Evolutionary conservation across 2,888 invertebrate genomes (phyloP).

Genomic region (Tipula vernalis): DNA sequence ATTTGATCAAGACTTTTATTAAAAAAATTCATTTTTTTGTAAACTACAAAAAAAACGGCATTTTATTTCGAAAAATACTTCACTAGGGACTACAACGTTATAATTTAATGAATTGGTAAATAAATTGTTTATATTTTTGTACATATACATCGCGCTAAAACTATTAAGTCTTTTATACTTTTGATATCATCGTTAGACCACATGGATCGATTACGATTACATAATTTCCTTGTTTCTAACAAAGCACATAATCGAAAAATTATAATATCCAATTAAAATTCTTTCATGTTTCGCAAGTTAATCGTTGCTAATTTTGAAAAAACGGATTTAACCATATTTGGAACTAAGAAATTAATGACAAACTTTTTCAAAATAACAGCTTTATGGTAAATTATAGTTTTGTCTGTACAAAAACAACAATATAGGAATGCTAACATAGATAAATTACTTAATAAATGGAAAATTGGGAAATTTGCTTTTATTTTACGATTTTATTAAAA

Average conservation of each 20-base stretch:
- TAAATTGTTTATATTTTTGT: background rate
- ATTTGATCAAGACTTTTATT: background rate
- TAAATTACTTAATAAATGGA: background rate
- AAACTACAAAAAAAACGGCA: background rate
- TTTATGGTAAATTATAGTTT: background rate
- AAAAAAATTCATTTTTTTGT: background rate
- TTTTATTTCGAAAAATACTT: background rate
- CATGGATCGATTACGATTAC: background rate
- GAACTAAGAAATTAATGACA: background rate
- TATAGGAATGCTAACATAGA: background rate
- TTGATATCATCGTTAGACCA: background rate
- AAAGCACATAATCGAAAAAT: background rate
- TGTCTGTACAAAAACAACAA: background rate
- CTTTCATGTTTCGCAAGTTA: background rate
- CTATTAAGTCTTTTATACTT: background rate
- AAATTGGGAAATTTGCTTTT: background rate
- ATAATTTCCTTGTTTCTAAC: background rate
- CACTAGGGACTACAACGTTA: background rate
- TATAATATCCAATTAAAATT: background rate
- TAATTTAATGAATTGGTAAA: background rate
- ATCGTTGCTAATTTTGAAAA: background rate
- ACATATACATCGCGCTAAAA: background rate
- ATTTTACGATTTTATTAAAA: background rate
- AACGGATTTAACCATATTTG: background rate
- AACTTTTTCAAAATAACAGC: background rate